phyloP scores from a whole-genome alignment of 2,113 vertebrate genomes.

The Coracopsis vasa region DNA sequence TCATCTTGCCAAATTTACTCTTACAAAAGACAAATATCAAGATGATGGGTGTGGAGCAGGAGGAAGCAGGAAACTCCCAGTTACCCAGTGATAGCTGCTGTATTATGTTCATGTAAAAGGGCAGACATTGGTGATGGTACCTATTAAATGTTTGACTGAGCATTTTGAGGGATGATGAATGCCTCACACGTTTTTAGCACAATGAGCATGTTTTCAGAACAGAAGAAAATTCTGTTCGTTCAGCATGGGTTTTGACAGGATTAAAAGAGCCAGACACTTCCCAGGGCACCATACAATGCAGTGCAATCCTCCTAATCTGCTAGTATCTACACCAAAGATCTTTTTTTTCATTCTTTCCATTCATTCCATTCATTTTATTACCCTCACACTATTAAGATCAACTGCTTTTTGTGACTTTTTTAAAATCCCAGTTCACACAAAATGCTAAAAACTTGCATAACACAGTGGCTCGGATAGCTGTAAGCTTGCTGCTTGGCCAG shows the following conservation, averaged over 20 bases:
- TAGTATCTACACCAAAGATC: not conserved
- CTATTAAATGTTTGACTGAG: not conserved
- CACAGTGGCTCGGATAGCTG: not conserved
- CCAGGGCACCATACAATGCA: not conserved
- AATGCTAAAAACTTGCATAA: not conserved
- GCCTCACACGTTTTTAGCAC: not conserved
- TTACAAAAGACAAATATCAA: slow-evolving; percentile 15
- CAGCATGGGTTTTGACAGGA: not conserved
- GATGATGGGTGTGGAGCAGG: slow-evolving; percentile 10
- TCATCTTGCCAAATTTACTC: slow-evolving; percentile 33
- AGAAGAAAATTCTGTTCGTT: not conserved
- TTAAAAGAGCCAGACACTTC: not conserved
- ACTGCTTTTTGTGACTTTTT: not conserved
- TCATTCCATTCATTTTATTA: not conserved
- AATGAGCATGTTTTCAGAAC: not conserved
- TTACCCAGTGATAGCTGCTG: not conserved
- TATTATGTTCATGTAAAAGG: not conserved
- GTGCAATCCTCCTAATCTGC: not conserved
- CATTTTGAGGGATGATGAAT: not conserved
- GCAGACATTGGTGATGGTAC: not conserved
- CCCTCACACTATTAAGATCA: not conserved
- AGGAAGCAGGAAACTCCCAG: slow-evolving; percentile 36
- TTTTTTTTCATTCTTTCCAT: not conserved
- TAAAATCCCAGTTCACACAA: not conserved
- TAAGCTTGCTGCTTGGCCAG: slow-evolving; percentile 7